A percentile compares a stretch with the other conserved stretches of the same genome.
These are phyloP conservation scores for Tetheella fluctuosa DNA, from an alignment of 2,888 invertebrate genomes.

Conservation along the genomic window DNA sequence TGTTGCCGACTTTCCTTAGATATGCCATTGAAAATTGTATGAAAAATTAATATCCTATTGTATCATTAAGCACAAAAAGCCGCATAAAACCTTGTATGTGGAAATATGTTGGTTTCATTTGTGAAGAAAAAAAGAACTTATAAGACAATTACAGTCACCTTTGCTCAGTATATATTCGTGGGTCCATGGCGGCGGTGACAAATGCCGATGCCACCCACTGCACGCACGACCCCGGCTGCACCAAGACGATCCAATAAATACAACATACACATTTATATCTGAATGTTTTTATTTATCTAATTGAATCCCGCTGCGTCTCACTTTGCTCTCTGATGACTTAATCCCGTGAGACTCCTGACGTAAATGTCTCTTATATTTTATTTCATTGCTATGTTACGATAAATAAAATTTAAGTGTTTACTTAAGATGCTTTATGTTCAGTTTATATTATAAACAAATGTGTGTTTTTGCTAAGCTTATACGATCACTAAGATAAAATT, in stretches of 20 bases:
- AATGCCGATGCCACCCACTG: slow-evolving; percentile 79
- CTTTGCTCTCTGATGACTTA: slow-evolving; percentile 11
- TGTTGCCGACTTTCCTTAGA: too few relatives aligned
- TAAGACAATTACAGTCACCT: slow-evolving; percentile 14
- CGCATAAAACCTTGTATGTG: too few relatives aligned
- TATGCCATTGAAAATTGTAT: too few relatives aligned
- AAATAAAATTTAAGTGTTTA: slow-evolving; percentile 3
- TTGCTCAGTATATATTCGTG: slow-evolving; percentile 24
- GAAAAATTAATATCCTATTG: too few relatives aligned
- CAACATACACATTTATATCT: slow-evolving; percentile 37
- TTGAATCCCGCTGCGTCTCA: slow-evolving; percentile 35
- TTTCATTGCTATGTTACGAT: slow-evolving; percentile 8
- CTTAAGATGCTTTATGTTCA: not conserved
- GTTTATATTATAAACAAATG: slow-evolving; percentile 1
- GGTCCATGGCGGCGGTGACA: slow-evolving; percentile 62
- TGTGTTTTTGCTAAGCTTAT: not conserved
- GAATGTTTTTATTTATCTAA: slow-evolving; percentile 59
- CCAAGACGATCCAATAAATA: slow-evolving; percentile 21
- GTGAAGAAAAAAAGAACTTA: too few relatives aligned
- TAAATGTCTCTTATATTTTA: slow-evolving; percentile 10
- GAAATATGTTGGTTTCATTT: not conserved
- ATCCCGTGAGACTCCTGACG: slow-evolving; percentile 11
- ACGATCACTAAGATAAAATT: not conserved
- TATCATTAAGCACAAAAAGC: too few relatives aligned
- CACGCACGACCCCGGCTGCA: slow-evolving; percentile 61